These are phyloP conservation scores for Tetramorium bicarinatum DNA, from an alignment of 2,888 invertebrate genomes.

Conservation along the genomic window DNA sequence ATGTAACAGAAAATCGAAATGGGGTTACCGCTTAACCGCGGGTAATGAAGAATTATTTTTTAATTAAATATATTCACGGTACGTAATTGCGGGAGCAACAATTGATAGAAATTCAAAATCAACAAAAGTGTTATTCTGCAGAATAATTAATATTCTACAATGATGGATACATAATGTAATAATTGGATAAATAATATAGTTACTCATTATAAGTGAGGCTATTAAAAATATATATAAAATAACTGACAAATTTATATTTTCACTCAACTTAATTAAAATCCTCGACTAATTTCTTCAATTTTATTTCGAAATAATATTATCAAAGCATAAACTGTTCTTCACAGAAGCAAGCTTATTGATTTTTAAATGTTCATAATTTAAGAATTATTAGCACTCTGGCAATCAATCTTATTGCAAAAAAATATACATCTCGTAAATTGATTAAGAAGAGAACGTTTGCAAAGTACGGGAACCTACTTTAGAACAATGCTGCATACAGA, in stretches of 20 bases:
- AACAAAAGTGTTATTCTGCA: not conserved
- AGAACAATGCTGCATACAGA: not conserved
- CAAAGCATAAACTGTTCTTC: not conserved
- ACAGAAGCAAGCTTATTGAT: not conserved
- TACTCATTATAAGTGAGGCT: not conserved
- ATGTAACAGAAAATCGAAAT: not conserved
- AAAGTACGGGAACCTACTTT: not conserved
- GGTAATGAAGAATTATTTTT: conserved; percentile 32
- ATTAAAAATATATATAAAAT: conserved; percentile 22
- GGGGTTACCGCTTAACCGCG: not conserved
- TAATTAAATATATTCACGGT: conserved; percentile 16
- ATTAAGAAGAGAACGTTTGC: not conserved
- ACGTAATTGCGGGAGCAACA: not conserved
- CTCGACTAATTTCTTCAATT: not conserved
- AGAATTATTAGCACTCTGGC: not conserved
- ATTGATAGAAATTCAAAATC: conserved; percentile 28
- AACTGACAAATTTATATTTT: not conserved
- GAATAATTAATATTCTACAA: conserved; percentile 24
- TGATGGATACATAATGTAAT: not conserved
- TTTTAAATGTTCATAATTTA: not conserved
- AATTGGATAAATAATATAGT: conserved; percentile 11
- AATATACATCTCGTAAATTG: not conserved
- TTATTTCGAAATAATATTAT: not conserved
- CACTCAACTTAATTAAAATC: not conserved
- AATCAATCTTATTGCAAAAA: not conserved